Evolutionary conservation across 2,888 invertebrate genomes (phyloP).

Genomic region (Pardosa pseudoannulata): DNA sequence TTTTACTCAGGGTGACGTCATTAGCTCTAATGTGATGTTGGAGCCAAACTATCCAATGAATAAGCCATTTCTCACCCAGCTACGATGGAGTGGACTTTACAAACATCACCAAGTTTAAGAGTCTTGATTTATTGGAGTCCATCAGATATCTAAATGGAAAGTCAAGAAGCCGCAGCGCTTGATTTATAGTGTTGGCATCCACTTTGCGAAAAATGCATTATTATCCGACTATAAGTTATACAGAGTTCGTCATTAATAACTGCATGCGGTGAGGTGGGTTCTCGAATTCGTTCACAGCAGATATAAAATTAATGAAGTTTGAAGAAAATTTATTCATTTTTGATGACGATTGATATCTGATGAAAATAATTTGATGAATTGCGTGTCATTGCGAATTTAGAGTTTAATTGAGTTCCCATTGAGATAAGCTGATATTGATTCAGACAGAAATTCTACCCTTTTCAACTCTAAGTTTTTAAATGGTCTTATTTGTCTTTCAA

Average conservation of each 20-base stretch:
- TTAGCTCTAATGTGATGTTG: neutral
- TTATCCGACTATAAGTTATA: conserved; percentile 36
- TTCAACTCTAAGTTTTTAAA: neutral
- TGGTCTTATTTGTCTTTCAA: neutral
- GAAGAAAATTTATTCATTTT: conserved; percentile 36
- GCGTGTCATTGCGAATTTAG: conserved; percentile 6
- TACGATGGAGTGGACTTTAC: conserved; percentile 16
- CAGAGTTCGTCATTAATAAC: conserved; percentile 51
- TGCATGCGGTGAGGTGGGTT: conserved; percentile 15
- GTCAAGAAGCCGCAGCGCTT: conserved; percentile 19
- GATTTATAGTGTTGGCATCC: conserved; percentile 30
- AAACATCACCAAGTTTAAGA: conserved; percentile 22
- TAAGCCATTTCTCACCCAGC: conserved; percentile 6
- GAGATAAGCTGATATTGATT: conserved; percentile 3
- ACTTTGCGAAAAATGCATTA: conserved; percentile 28
- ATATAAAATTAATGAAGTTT: conserved; percentile 58
- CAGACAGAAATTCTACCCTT: neutral
- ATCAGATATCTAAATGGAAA: conserved; percentile 41
- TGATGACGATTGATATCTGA: conserved; percentile 35
- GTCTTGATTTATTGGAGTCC: conserved; percentile 28
- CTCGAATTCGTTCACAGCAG: conserved; percentile 25
- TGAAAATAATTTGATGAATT: conserved; percentile 38
- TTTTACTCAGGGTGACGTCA: neutral
- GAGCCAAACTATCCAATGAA: conserved; percentile 13
- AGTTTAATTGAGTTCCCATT: conserved; percentile 1